phyloP scores from a whole-genome alignment of 2,797 vertebrate genomes.

The Pempheris klunzingeri region DNA sequence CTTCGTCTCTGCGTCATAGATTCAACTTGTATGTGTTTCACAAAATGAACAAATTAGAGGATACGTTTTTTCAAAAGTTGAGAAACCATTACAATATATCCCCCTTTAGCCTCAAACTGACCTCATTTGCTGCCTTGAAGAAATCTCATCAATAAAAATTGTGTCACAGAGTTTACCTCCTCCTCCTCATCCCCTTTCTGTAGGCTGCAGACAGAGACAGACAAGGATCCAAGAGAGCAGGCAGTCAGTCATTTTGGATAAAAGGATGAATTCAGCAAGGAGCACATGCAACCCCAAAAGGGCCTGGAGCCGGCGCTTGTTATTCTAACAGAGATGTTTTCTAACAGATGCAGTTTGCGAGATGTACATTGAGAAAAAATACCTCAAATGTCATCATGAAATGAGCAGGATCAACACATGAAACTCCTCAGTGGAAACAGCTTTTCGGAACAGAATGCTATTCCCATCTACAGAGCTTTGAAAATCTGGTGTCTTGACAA shows the following conservation, averaged over 20 bases:
- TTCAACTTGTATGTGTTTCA: conserved; percentile 19
- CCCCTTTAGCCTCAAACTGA: conserved; percentile 27
- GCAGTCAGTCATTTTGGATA: conserved; percentile 59
- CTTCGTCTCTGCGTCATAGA: conserved; percentile 16
- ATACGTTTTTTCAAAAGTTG: background rate
- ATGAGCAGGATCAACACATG: conserved; percentile 28
- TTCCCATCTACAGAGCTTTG: conserved; percentile 30
- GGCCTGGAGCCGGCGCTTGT: conserved; percentile 29
- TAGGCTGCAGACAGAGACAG: conserved; percentile 48
- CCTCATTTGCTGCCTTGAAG: conserved; percentile 33
- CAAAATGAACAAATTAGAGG: conserved; percentile 29
- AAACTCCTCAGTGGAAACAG: conserved; percentile 36
- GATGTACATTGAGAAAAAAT: conserved; percentile 24
- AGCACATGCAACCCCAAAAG: conserved; percentile 46
- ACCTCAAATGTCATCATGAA: conserved; percentile 40
- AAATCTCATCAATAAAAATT: conserved; percentile 51
- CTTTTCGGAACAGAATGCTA: conserved; percentile 10
- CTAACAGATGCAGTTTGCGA: conserved; percentile 31
- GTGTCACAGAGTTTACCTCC: conserved; percentile 38
- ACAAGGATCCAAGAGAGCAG: conserved; percentile 53
- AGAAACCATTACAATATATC: conserved; percentile 5
- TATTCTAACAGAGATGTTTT: conserved; percentile 50
- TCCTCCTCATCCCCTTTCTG: conserved; percentile 40
- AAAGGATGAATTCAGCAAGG: conserved; percentile 57
- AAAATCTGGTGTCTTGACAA: conserved; percentile 54